phyloP scores from a whole-genome alignment of 2,797 vertebrate species.

The Menidia menidia region DNA sequence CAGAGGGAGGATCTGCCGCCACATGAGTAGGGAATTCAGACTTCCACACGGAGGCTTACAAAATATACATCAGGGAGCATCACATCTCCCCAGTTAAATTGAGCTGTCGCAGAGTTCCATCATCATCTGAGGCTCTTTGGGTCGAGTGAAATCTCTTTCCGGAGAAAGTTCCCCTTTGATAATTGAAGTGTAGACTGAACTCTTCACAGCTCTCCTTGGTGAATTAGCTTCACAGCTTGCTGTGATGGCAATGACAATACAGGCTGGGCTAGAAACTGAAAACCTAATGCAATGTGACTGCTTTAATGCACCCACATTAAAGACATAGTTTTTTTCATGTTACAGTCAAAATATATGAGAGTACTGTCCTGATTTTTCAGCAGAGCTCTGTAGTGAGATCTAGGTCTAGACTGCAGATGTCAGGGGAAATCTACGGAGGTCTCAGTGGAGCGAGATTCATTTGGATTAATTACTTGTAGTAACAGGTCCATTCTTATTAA shows the following conservation, averaged over 20 bases:
- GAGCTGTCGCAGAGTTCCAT: conserved; percentile 57
- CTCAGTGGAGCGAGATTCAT: conserved; percentile 61
- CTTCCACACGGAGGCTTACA: conserved; percentile 45
- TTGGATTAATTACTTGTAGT: conserved; percentile 76
- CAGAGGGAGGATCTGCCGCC: conserved; percentile 26
- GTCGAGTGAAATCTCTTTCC: conserved; percentile 39
- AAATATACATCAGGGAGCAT: conserved; percentile 62
- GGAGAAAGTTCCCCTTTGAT: conserved; percentile 53
- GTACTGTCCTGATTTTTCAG: conserved; percentile 39
- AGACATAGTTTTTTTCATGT: conserved; percentile 14
- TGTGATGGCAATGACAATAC: conserved; percentile 33
- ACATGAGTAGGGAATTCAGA: conserved; percentile 43
- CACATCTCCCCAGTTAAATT: conserved; percentile 49
- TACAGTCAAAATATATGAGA: conserved; percentile 26
- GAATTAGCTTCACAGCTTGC: conserved; percentile 43
- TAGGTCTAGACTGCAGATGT: conserved; percentile 64
- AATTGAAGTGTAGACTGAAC: conserved; percentile 57
- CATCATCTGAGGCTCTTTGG: conserved; percentile 44
- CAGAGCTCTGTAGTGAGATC: conserved; percentile 48
- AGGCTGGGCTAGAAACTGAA: conserved; percentile 28
- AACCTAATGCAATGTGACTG: conserved; percentile 32
- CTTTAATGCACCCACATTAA: conserved; percentile 21
- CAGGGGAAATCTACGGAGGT: conserved; percentile 63
- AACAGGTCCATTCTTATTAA: conserved; percentile 61
- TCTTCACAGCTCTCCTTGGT: conserved; percentile 33